These are phyloP conservation scores for Denticeps clupeoides DNA, from an alignment of 2,797 vertebrate genomes.

Conservation along the genomic window DNA sequence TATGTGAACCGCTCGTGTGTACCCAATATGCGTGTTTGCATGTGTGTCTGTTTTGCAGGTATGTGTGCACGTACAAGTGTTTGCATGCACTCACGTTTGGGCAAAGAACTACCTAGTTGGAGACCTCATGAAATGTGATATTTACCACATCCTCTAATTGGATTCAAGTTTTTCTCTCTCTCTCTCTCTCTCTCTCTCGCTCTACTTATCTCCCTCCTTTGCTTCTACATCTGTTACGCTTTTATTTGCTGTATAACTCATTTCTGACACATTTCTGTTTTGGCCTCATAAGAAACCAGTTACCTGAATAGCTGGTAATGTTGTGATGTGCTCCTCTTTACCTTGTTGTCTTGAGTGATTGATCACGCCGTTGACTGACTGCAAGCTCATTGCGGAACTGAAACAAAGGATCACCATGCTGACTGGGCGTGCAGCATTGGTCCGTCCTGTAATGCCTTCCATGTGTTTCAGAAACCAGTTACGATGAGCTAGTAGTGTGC, in stretches of 20 bases:
- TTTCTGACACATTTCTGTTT: neutral
- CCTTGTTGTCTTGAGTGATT: neutral
- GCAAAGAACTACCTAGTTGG: too few relatives aligned
- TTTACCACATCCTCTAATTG: conserved; percentile 1
- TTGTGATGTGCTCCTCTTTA: neutral
- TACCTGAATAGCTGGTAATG: too few relatives aligned
- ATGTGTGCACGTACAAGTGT: neutral
- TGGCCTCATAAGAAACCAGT: too few relatives aligned
- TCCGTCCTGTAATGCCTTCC: neutral
- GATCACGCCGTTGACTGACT: neutral
- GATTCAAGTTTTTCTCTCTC: neutral
- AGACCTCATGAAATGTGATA: conserved; percentile 1
- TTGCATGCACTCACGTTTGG: neutral
- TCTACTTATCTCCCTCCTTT: neutral
- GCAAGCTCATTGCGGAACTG: conserved; percentile 1
- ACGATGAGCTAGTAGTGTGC: conserved; percentile 1
- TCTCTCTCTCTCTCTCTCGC: neutral
- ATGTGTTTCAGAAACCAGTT: conserved; percentile 1
- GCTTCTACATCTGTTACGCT: neutral
- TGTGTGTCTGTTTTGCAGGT: neutral
- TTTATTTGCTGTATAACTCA: neutral
- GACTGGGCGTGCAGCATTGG: neutral
- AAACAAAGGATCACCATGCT: neutral
- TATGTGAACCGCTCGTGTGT: conserved; percentile 34
- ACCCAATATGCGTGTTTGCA: neutral